phyloP scores from a whole-genome alignment of 2,797 vertebrate species.

The Merluccius polli region DNA sequence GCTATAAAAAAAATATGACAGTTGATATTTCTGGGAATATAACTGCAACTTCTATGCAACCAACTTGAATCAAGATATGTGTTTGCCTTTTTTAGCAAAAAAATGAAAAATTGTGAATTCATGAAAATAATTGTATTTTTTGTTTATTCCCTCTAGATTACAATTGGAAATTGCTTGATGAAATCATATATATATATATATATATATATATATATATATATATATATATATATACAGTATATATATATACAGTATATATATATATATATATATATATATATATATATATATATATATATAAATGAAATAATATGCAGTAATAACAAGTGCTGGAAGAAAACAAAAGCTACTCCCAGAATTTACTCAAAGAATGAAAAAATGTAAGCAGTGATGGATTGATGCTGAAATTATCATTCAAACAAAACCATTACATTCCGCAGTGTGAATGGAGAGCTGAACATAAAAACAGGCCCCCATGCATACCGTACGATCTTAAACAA shows the following conservation, averaged over 20 bases:
- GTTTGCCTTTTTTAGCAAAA: conserved; percentile 49
- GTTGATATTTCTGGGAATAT: background rate
- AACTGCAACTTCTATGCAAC: conserved; percentile 14
- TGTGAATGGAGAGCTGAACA: conserved; percentile 43
- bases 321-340: conserved; percentile 49
- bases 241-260: too few species aligned
- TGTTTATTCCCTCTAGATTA: conserved; percentile 40
- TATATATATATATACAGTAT: too few species aligned
- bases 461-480: conserved; percentile 35
- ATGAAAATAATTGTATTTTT: conserved; percentile 35
- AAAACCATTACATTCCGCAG: conserved; percentile 51
- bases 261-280: too few species aligned
- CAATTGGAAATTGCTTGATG: conserved; percentile 53
- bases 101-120: conserved; percentile 13
- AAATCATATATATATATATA: conserved; percentile 37
- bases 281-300: too few species aligned
- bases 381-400: conserved; percentile 44
- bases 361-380: background rate
- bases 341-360: conserved; percentile 34
- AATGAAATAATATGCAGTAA: conserved; percentile 57
- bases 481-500: conserved; percentile 55
- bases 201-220: too few species aligned
- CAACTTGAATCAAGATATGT: conserved; percentile 30
- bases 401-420: conserved; percentile 53
- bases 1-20: background rate